Conservation (phyloP, 2,797 vertebrate species). For the Oreonectes daqikongensis region DNA sequence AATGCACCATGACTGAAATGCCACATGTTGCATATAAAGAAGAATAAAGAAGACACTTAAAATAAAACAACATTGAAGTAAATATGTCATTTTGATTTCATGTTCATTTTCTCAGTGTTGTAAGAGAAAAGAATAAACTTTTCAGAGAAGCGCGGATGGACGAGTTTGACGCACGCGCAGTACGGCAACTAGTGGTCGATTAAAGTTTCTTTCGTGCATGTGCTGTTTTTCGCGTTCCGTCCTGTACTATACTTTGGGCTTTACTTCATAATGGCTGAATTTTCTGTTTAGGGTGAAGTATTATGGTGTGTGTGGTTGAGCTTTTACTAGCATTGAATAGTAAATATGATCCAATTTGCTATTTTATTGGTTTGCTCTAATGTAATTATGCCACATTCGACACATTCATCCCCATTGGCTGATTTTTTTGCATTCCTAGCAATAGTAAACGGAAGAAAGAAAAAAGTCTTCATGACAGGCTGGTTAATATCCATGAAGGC, state of each 20-base stretch:
- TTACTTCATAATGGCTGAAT: too few species aligned
- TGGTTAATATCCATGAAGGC: slow-evolving; percentile 45
- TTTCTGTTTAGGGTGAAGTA: background rate
- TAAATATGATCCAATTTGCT: background rate
- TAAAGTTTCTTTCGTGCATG: too few species aligned
- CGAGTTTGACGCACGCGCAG: too few species aligned
- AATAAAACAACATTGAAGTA: too few species aligned
- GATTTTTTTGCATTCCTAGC: background rate
- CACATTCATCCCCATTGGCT: background rate
- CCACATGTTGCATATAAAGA: background rate
- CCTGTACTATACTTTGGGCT: too few species aligned
- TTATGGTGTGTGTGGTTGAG: background rate
- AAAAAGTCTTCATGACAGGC: slow-evolving; percentile 2
- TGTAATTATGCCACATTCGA: background rate
- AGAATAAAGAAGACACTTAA: background rate
- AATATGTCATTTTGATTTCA: too few species aligned
- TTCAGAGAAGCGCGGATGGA: background rate
- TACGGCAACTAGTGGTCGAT: too few species aligned
- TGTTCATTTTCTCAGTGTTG: too few species aligned
- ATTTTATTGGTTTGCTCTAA: background rate
- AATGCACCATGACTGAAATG: slow-evolving; percentile 2
- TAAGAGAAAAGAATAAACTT: background rate
- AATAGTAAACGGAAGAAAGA: background rate
- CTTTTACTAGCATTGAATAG: slow-evolving; percentile 22
- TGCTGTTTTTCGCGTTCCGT: too few species aligned